Base-by-base conservation (phyloP, 2,888 invertebrate species). In the Acronicta alni region DNA sequence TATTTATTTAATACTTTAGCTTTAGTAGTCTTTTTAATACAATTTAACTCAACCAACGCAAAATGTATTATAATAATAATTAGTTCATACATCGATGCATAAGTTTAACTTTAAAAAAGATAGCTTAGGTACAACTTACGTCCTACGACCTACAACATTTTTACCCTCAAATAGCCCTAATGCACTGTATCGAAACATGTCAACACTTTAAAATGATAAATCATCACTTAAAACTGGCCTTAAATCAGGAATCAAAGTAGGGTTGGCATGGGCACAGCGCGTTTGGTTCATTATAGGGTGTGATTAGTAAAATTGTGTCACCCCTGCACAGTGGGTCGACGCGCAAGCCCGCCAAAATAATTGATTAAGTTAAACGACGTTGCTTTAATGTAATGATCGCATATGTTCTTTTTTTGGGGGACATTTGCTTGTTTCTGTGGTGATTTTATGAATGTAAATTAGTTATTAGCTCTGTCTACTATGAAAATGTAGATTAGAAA, bases 291-390 rank as follows among this genome's bases (percentile, higher is more conserved):
- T 87, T 87, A 86, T 75, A 79, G 85, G 90, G 88, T 87, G 89
- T 90, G 89, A 92, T 89, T 90, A 90, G 91, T 88, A 79, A 89
- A 89, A 88, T 89, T 88, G 85, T 82, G 86, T 81, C 85, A 81
- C 86, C 88, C 88, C 83, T 72, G 62, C 75, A 69, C 71, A 73
- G 77, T 76, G 79, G 74, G 72, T 58, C 60, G 67, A 60, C 48
- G 77, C 74, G 65, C 47, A 16, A 41, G 49, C 77, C 82, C 82
- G 80, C 78, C 79, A 75, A 84, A 84, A 88, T 89, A 93, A 93
- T 93, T 93, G 93, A 94, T 93, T 91, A 89, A 87, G 76, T 88
- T 87, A 90, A 92, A 90, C 87, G 88, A 89, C 87, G 85, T 88
- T 84, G 84, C 88, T 87, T 90, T 92, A 90, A 84, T 81, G 81